These are phyloP conservation scores for Epirrhoe alternata DNA, from an alignment of 2,888 invertebrate genomes.

Conservation along the genomic window DNA sequence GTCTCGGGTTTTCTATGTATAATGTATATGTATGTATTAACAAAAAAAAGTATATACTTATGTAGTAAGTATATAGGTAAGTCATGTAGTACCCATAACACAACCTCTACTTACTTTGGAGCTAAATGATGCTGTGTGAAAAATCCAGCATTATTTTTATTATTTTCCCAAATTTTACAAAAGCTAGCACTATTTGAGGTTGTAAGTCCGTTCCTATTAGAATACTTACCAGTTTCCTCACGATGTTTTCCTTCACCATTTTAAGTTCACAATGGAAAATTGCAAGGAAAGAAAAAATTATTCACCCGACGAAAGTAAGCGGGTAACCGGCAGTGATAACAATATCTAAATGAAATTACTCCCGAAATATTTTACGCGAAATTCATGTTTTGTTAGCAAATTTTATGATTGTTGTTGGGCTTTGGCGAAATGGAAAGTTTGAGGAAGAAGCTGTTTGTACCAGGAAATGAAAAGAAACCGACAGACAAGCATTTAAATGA, in stretches of 20 bases:
- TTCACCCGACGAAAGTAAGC: not conserved
- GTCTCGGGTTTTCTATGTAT: no score
- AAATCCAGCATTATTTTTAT: no score
- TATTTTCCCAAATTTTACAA: no score
- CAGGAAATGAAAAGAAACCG: not conserved
- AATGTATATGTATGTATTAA: no score
- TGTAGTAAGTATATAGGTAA: no score
- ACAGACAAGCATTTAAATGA: not conserved
- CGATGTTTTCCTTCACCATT: not conserved
- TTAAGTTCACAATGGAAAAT: not conserved
- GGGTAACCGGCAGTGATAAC: constrained; percentile 61
- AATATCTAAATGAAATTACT: constrained; percentile 65
- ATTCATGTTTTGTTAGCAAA: constrained; percentile 45
- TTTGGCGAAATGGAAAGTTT: constrained; percentile 13
- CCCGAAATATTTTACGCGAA: constrained; percentile 51
- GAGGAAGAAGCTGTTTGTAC: not conserved
- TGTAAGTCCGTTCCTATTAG: no score
- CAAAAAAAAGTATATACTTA: no score
- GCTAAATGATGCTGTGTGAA: no score
- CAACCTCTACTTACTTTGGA: no score
- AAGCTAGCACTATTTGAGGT: no score
- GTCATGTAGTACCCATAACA: no score
- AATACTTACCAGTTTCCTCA: no score
- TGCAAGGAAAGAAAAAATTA: not conserved
- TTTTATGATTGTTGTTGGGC: constrained; percentile 34